phyloP scores from a whole-genome alignment of 2,888 invertebrate genomes.

The Drosophila maculinotata region DNA sequence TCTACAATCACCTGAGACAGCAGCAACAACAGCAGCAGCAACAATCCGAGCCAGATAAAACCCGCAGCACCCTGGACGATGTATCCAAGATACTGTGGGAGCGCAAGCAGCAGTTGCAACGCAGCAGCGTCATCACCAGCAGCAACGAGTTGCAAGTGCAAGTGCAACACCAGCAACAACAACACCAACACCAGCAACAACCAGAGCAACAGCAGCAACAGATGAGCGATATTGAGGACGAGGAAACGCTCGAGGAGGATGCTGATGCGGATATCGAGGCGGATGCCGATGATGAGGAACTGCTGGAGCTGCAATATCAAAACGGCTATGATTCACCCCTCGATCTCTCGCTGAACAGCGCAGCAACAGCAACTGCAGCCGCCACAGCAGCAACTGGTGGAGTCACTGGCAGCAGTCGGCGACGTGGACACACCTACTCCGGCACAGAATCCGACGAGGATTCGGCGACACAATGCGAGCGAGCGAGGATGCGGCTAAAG shows the following conservation, averaged over 20 bases:
- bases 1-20: constrained; percentile 84
- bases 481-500: constrained; percentile 75
- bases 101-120: constrained; percentile 69
- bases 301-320: constrained; percentile 73
- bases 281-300: constrained; percentile 66
- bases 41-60: constrained; percentile 64
- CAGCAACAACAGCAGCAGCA: constrained; percentile 71
- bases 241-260: constrained; percentile 65
- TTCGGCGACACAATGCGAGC: constrained; percentile 68
- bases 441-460: constrained; percentile 92
- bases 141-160: constrained; percentile 56
- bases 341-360: constrained; percentile 90
- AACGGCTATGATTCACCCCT: constrained; percentile 89
- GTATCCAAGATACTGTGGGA: constrained; percentile 72
- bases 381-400: constrained; percentile 47
- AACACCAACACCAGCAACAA: constrained; percentile 21
- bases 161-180: constrained; percentile 35
- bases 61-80: constrained; percentile 71
- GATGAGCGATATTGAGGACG: constrained; percentile 70
- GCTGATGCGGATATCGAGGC: constrained; percentile 77
- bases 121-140: constrained; percentile 66
- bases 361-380: constrained; percentile 52
- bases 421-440: constrained; percentile 88
- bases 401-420: constrained; percentile 36
- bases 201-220: constrained; percentile 47